phyloP scores from a whole-genome alignment of 2,113 vertebrate genomes.

The Macroglossus sobrinus region DNA sequence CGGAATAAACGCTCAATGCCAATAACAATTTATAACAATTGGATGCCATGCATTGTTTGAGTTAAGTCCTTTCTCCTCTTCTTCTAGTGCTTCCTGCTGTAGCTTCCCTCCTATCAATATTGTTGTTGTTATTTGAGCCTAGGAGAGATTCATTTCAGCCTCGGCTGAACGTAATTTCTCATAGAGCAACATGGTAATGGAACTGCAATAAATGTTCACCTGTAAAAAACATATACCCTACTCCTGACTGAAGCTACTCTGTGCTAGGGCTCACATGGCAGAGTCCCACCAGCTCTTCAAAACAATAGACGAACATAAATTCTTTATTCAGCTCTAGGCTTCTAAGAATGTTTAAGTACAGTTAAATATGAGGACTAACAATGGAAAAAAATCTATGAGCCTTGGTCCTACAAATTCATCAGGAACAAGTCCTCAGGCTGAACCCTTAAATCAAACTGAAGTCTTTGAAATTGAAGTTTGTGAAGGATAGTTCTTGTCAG shows the following conservation, averaged over 20 bases:
- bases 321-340: not conserved
- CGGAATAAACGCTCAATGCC: not conserved
- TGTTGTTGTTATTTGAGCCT: not conserved
- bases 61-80: not conserved
- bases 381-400: not conserved
- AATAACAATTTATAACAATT: not conserved
- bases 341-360: not conserved
- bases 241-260: not conserved
- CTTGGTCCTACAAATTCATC: not conserved
- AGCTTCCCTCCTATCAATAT: not conserved
- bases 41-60: not conserved
- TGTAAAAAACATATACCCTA: not conserved
- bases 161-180: not conserved
- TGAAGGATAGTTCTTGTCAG: not conserved
- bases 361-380: not conserved
- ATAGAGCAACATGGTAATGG: not conserved
- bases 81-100: not conserved
- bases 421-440: conserved; percentile 27
- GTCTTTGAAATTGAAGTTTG: conserved; percentile 19
- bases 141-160: not conserved
- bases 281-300: not conserved
- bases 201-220: not conserved
- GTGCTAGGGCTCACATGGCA: not conserved
- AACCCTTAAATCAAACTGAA: not conserved
- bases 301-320: not conserved